phyloP scores from a whole-genome alignment of 2,113 vertebrate species.

The Verasper variegatus region DNA sequence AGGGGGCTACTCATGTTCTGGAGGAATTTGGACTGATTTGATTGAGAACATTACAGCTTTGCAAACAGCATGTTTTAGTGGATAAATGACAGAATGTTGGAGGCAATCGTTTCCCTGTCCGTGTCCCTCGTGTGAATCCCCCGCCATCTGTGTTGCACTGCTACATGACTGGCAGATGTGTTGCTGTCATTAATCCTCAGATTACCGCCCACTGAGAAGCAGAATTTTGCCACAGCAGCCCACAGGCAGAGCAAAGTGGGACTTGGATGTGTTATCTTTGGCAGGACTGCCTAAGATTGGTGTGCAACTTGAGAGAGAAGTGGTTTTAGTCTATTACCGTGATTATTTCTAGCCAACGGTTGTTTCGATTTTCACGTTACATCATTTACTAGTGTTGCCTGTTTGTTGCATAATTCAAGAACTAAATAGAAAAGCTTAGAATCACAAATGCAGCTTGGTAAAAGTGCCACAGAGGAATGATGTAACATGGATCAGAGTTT shows the following conservation, averaged over 20 bases:
- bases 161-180: constrained; percentile 70
- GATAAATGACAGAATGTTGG: constrained; percentile 50
- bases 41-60: constrained; percentile 43
- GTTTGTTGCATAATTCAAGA: constrained; percentile 57
- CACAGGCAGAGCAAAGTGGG: constrained; percentile 30
- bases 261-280: constrained; percentile 36
- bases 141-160: constrained; percentile 68
- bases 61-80: constrained; percentile 33
- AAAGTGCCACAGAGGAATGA: constrained; percentile 25
- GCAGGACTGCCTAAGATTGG: constrained; percentile 14
- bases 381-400: constrained; percentile 41
- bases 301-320: constrained; percentile 24
- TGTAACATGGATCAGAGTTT: constrained; percentile 26
- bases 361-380: constrained; percentile 24
- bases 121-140: constrained; percentile 47
- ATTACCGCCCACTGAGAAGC: constrained; percentile 67
- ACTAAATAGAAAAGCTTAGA: constrained; percentile 22
- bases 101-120: constrained; percentile 39
- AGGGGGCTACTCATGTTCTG: constrained; percentile 1
- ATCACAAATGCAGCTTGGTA: constrained; percentile 18
- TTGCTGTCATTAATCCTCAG: constrained; percentile 73
- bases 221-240: constrained; percentile 42
- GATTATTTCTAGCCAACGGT: background rate
- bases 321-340: constrained; percentile 11
- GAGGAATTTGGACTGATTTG: constrained; percentile 31